Conservation (phyloP, 1,140 invertebrate species). For the Maconellicoccus hirsutus region DNA sequence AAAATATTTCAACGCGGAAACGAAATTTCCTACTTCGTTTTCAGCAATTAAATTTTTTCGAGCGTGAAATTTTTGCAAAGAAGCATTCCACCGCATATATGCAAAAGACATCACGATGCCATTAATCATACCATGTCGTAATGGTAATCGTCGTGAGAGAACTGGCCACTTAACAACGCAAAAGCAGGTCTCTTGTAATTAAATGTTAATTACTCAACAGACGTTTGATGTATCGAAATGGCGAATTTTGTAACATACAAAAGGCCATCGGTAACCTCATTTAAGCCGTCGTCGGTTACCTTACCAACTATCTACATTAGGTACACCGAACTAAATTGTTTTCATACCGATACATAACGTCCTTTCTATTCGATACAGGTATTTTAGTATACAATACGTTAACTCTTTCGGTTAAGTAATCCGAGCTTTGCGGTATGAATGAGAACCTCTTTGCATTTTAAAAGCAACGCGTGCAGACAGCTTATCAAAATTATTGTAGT, state of each 20-base stretch:
- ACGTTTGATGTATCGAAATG: constrained; percentile 8
- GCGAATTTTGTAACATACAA: neutral
- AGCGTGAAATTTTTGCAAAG: neutral
- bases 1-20: neutral
- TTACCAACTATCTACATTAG: neutral
- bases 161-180: neutral
- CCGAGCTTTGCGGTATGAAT: too few relatives aligned
- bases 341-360: too few relatives aligned
- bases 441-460: too few relatives aligned
- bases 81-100: neutral
- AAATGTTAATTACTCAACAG: constrained; percentile 9
- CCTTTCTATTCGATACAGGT: too few relatives aligned
- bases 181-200: constrained; percentile 8
- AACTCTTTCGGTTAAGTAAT: too few relatives aligned
- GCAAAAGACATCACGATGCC: neutral
- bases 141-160: constrained; percentile 7
- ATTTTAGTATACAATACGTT: too few relatives aligned
- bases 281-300: neutral
- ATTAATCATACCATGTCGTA: constrained; percentile 1
- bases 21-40: too few relatives aligned
- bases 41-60: neutral
- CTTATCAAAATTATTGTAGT: too few relatives aligned
- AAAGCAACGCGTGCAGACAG: too few relatives aligned
- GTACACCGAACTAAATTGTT: too few relatives aligned
- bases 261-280: neutral